These are phyloP conservation scores for Halichoerus grypus DNA, from an alignment of 2,113 vertebrate species.

Conservation along the genomic window DNA sequence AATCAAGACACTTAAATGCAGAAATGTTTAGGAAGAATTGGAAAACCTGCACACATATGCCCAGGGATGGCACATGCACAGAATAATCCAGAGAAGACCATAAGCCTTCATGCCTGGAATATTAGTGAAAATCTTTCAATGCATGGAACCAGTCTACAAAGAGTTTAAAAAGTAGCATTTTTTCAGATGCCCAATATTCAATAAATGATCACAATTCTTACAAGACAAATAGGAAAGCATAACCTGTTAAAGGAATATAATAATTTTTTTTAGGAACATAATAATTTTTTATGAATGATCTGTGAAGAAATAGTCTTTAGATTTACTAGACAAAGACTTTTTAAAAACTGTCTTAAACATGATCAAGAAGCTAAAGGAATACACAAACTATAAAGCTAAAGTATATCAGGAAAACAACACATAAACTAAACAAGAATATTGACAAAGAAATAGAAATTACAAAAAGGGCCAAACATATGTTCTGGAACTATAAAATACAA, in stretches of 20 bases:
- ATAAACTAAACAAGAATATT: not conserved
- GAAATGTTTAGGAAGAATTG: not conserved
- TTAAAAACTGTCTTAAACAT: not conserved
- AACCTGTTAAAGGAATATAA: not conserved
- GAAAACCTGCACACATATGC: not conserved
- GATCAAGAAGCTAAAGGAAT: not conserved
- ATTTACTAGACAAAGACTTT: not conserved
- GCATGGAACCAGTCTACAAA: not conserved
- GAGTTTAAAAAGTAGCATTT: not conserved
- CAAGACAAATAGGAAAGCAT: not conserved
- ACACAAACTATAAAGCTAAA: not conserved
- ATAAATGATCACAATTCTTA: not conserved
- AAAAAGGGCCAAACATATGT: no score
- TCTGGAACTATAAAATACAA: not conserved
- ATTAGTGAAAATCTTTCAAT: not conserved
- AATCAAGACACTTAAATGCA: not conserved
- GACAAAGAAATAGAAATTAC: not conserved
- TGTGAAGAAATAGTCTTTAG: not conserved
- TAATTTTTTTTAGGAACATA: not conserved
- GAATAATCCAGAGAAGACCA: not conserved
- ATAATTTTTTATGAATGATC: not conserved
- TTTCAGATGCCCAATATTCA: not conserved
- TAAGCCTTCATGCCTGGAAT: not conserved
- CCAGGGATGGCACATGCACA: no score
- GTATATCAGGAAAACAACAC: not conserved